Evolutionary conservation across 2,888 invertebrate species (phyloP).

Genomic region (Netelia inedita): DNA sequence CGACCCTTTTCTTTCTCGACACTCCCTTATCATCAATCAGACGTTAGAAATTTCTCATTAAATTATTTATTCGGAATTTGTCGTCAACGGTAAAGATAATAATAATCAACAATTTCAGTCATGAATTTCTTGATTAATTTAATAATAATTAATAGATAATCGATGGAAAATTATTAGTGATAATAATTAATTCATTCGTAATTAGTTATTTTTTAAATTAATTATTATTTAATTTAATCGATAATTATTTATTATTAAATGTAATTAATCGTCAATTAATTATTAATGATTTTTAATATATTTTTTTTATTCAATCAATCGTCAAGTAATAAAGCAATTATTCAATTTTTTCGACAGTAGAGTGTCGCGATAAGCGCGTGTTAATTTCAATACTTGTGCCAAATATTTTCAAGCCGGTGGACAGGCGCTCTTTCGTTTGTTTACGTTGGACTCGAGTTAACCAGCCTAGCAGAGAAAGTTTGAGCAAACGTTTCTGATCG

Average conservation of each 20-base stretch:
- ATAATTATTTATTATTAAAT: neutral
- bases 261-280: neutral
- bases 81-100: too few relatives aligned
- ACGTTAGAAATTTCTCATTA: too few relatives aligned
- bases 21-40: too few relatives aligned
- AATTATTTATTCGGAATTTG: too few relatives aligned
- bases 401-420: neutral
- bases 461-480: constrained; percentile 55
- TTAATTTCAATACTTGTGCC: neutral
- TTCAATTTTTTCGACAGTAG: neutral
- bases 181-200: neutral
- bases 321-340: neutral
- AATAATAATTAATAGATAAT: too few relatives aligned
- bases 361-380: neutral
- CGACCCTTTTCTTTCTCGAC: too few relatives aligned
- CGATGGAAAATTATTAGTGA: neutral
- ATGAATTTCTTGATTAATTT: too few relatives aligned
- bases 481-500: constrained; percentile 11
- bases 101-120: too few relatives aligned
- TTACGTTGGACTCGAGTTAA: constrained; percentile 25
- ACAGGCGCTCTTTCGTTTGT: constrained; percentile 12
- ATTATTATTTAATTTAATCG: neutral
- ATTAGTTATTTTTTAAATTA: neutral
- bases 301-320: neutral
- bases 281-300: neutral